phyloP scores from a whole-genome alignment of 2,888 invertebrate species.

The Caenorhabditis auriculariae region DNA sequence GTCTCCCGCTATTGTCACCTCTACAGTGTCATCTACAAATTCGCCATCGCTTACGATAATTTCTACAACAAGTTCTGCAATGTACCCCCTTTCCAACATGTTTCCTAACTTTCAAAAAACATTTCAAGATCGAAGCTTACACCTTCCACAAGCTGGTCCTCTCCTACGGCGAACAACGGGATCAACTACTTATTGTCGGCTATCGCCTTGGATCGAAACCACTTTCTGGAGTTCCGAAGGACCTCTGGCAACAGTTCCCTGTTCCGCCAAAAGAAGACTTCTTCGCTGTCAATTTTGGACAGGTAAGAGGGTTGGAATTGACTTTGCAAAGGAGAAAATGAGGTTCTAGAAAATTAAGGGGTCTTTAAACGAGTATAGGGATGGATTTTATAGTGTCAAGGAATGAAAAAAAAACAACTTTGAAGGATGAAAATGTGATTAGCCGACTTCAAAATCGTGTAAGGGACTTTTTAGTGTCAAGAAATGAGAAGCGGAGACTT shows the following conservation, averaged over 20 bases:
- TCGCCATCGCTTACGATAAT: slow-evolving; percentile 42
- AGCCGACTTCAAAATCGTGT: no score
- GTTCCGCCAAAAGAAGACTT: slow-evolving; percentile 6
- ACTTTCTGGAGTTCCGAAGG: slow-evolving; percentile 6
- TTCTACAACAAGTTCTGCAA: slow-evolving; percentile 42
- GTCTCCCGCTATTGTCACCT: slow-evolving; percentile 46
- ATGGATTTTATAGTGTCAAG: no score
- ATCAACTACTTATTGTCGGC: slow-evolving; percentile 48
- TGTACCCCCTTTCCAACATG: no score
- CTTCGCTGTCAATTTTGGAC: slow-evolving; percentile 39
- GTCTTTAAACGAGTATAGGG: no score
- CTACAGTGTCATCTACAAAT: slow-evolving; percentile 49
- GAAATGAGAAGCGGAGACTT: no score
- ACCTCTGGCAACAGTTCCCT: slow-evolving; percentile 2
- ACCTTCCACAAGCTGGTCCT: slow-evolving; percentile 86
- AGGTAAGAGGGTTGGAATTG: slow-evolving; percentile 7
- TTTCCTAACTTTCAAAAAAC: no score
- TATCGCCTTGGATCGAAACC: slow-evolving; percentile 20
- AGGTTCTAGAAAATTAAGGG: no score
- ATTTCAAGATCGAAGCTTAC: slow-evolving; percentile 78
- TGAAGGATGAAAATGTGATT: no score
- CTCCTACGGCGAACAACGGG: slow-evolving; percentile 74
- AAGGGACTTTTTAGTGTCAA: no score
- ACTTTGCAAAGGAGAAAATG: not conserved
- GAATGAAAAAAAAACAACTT: no score